Conservation (phyloP, 1,140 invertebrate genomes). For the Dreissena polymorpha region DNA sequence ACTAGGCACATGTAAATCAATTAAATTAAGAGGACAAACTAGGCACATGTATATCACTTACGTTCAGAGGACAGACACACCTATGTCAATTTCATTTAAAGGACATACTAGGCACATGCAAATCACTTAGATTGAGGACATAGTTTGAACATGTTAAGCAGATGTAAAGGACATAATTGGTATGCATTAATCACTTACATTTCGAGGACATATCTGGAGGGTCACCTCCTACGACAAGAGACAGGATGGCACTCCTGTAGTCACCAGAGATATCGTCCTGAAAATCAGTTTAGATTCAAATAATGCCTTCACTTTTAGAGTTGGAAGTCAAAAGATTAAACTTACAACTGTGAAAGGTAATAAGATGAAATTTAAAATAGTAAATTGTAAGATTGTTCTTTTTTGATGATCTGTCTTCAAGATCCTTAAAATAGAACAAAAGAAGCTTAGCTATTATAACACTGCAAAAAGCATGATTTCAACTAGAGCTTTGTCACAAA, state of each 20-base stretch:
- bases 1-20: too few species aligned
- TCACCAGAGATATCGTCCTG: conserved; percentile 74
- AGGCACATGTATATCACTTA: too few species aligned
- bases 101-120: neutral
- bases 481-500: too few species aligned
- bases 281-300: conserved; percentile 3
- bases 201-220: conserved; percentile 69
- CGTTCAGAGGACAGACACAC: too few species aligned
- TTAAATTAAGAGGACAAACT: too few species aligned
- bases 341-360: neutral
- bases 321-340: neutral
- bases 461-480: neutral
- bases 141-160: neutral
- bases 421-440: neutral
- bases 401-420: neutral
- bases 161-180: neutral
- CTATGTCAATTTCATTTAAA: too few species aligned
- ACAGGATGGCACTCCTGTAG: conserved; percentile 69
- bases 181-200: conserved; percentile 61
- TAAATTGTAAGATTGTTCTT: neutral
- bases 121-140: neutral
- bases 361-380: neutral
- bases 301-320: neutral
- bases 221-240: conserved; percentile 68
- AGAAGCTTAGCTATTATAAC: neutral